Evolutionary conservation across 2,888 invertebrate species (phyloP), one percentile per base, ranked within the genome.

Genomic region (Pyrgus malvae): DNA sequence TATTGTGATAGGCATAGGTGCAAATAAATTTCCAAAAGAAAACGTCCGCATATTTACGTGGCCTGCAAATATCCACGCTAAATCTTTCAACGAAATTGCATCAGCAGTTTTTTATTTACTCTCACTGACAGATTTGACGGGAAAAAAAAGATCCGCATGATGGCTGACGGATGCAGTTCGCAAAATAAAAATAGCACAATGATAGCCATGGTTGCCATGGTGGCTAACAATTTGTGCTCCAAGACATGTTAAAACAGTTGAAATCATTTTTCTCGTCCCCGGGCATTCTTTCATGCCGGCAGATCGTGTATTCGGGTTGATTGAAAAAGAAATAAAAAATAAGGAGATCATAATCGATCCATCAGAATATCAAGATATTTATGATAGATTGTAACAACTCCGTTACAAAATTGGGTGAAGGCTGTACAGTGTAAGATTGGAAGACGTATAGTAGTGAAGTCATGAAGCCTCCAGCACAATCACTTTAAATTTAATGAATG

Each of bases 221-320:
- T 65, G 62, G 63, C 46, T 66, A 35, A 8, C 16, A 23, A 23
- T 23, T 1, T 7, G 16, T 16, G 35, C 35, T 14, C 35, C 35
- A 14, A 14, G 7, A 11, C 35, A 35, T 35, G 6, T 23, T 48
- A 51, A 56, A 55, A 51, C 17, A 48, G 17, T 60, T 0, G 64
- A 65, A 7, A 33, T 64, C 9, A 49, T 66, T 29, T 65, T 65
- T 33, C 65, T 63, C n/a, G 53, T 63, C 11, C 60, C 63, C 6
- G 61, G 63, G 9, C 66, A 64, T 41, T 64, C 61, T 27, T 66
- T 63, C 55, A 35, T 66, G 17, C 65, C 62, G 38, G 56, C 64
- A 4, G 65, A 65, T 38, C 29, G 64, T 19, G 62, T 65, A 14
- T 64, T 64, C 45, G 64, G 61, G 1, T 14, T 55, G 8, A 57